Conservation (phyloP, 2,888 invertebrate genomes). For the Oxyscelio sp. region DNA sequence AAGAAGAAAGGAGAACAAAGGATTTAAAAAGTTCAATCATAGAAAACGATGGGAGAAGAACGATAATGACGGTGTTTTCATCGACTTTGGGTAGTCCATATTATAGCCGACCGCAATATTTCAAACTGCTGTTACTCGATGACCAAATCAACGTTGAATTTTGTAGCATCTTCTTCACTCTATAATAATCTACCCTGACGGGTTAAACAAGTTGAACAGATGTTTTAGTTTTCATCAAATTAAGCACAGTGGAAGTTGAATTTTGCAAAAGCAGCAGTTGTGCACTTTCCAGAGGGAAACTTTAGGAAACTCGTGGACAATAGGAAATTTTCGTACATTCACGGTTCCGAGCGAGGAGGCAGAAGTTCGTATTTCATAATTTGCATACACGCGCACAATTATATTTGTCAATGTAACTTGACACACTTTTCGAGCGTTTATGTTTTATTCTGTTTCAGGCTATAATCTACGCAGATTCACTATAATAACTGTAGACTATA, state of each 20-base stretch:
- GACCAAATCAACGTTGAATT: slow-evolving; percentile 56
- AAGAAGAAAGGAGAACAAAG: slow-evolving; percentile 20
- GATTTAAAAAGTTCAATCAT: slow-evolving; percentile 37
- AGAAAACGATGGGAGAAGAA: slow-evolving; percentile 28
- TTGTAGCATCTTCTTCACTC: slow-evolving; percentile 53
- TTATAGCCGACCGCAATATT: slow-evolving; percentile 56
- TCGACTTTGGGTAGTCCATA: slow-evolving; percentile 40
- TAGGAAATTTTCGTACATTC: slow-evolving; percentile 43
- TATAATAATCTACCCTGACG: slow-evolving; percentile 28
- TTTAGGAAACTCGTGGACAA: slow-evolving; percentile 34
- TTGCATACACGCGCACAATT: slow-evolving; percentile 60
- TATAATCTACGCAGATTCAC: slow-evolving; percentile 67
- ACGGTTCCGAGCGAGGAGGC: slow-evolving; percentile 43
- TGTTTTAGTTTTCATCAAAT: slow-evolving; percentile 2
- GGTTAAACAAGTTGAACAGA: slow-evolving; percentile 38
- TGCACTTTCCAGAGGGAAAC: too few relatives aligned
- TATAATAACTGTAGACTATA: slow-evolving; percentile 60
- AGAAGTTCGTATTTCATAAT: slow-evolving; percentile 49
- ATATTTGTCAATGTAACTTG: slow-evolving; percentile 67
- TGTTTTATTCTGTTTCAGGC: slow-evolving; percentile 60
- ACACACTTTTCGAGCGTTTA: slow-evolving; percentile 71
- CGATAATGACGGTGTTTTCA: slow-evolving; percentile 54
- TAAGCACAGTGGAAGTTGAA: too few relatives aligned
- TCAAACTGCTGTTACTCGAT: slow-evolving; percentile 60
- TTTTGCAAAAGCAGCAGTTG: too few relatives aligned